These are phyloP conservation scores for Priocnemis perturbator DNA, from an alignment of 2,888 invertebrate species.

Conservation along the genomic window DNA sequence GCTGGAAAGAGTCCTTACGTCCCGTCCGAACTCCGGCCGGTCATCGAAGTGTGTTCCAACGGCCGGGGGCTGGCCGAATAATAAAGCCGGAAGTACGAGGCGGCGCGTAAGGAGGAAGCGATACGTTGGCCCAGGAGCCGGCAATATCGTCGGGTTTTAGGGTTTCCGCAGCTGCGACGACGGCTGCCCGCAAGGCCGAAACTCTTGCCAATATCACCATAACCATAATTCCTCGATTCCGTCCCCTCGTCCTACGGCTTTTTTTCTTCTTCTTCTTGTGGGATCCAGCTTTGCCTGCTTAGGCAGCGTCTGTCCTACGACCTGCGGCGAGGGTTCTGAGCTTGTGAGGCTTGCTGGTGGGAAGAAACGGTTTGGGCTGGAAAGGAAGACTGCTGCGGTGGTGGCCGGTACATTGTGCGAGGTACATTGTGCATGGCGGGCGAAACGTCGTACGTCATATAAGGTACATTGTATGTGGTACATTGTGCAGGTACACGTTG, in stretches of 20 bases:
- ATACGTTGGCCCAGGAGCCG: conserved; percentile 24
- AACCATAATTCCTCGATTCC: conserved; percentile 34
- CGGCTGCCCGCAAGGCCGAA: conserved; percentile 33
- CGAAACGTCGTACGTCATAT: too few relatives aligned
- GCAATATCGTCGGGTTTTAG: conserved; percentile 42
- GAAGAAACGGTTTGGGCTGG: too few relatives aligned
- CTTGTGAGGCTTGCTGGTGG: too few relatives aligned
- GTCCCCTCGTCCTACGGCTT: neutral
- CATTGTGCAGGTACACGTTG: too few relatives aligned
- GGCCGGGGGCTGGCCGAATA: conserved; percentile 1
- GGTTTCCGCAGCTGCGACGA: conserved; percentile 43
- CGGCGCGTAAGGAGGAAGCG: conserved; percentile 12
- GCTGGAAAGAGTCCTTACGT: neutral
- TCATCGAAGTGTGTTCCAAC: neutral
- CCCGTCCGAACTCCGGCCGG: neutral
- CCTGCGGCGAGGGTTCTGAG: too few relatives aligned
- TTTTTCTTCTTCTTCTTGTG: too few relatives aligned
- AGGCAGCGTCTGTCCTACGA: too few relatives aligned
- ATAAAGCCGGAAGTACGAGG: conserved; percentile 1
- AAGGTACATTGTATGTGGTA: too few relatives aligned
- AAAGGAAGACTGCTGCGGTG: too few relatives aligned
- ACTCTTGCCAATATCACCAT: conserved; percentile 43
- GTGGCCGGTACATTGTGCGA: too few relatives aligned
- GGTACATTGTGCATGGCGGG: too few relatives aligned
- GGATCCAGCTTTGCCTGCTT: too few relatives aligned